phyloP scores from a whole-genome alignment of 2,113 vertebrate genomes.

The Macroglossus sobrinus region DNA sequence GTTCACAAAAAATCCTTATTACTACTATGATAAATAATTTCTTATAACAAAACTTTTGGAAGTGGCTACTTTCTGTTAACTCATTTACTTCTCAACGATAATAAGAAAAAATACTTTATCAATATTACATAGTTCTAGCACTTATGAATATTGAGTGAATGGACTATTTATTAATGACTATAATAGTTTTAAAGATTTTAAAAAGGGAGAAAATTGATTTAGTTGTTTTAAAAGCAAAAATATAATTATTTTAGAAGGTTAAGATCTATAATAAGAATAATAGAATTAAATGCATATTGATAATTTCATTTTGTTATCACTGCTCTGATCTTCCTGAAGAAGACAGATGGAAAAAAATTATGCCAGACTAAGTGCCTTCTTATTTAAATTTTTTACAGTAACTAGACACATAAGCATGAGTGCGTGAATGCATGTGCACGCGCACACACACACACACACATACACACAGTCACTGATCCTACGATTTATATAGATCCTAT shows the following conservation, averaged over 20 bases:
- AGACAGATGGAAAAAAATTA: neutral
- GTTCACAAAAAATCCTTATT: neutral
- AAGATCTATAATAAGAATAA: neutral
- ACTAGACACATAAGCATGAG: neutral
- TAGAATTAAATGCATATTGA: neutral
- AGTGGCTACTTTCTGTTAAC: neutral
- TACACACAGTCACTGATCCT: neutral
- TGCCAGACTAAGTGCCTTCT: neutral
- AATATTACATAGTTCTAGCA: neutral
- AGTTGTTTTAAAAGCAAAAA: conserved; percentile 5
- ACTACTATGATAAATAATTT: neutral
- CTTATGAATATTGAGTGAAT: neutral
- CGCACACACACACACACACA: neutral
- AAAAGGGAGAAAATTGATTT: neutral
- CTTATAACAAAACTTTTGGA: neutral
- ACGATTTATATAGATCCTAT: neutral
- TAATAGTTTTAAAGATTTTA: neutral
- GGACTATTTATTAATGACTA: neutral
- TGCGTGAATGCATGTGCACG: neutral
- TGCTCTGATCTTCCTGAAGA: neutral
- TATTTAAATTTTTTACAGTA: neutral
- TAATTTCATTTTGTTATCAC: neutral
- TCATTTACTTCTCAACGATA: neutral
- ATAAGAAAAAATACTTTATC: neutral
- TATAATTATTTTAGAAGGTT: neutral